A percentile compares a stretch with the other conserved stretches of the same genome.
Conservation (phyloP, 2,113 vertebrate species). For the Gymnogyps californianus region DNA sequence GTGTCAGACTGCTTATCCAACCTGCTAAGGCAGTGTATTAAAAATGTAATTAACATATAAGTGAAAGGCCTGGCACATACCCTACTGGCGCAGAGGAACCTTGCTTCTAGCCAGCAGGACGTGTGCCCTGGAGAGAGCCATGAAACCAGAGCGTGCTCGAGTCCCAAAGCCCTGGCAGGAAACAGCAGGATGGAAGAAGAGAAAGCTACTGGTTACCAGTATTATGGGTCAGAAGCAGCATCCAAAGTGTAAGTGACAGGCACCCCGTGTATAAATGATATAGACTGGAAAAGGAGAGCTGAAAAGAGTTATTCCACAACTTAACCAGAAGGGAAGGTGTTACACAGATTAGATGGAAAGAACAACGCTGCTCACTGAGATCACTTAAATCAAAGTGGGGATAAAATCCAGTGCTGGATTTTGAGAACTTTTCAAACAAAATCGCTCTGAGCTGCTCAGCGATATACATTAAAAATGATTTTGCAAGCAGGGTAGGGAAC, state of each 20-base stretch:
- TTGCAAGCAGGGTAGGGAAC: not conserved
- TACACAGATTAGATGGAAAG: not conserved
- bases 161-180: not conserved
- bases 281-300: not conserved
- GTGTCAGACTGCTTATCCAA: not conserved
- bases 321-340: not conserved
- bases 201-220: not conserved
- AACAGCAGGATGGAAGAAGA: not conserved
- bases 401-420: not conserved
- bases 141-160: not conserved
- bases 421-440: not conserved
- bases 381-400: not conserved
- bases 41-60: constrained; percentile 12
- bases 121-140: not conserved
- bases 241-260: not conserved
- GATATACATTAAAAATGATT: not conserved
- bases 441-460: not conserved
- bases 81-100: not conserved
- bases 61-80: not conserved
- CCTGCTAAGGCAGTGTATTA: not conserved
- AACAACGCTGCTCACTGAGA: not conserved
- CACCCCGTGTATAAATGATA: not conserved
- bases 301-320: not conserved
- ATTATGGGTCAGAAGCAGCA: not conserved
- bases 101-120: not conserved